Base-by-base conservation (phyloP, 2,888 invertebrate species). In the Drosophila infuscata region DNA sequence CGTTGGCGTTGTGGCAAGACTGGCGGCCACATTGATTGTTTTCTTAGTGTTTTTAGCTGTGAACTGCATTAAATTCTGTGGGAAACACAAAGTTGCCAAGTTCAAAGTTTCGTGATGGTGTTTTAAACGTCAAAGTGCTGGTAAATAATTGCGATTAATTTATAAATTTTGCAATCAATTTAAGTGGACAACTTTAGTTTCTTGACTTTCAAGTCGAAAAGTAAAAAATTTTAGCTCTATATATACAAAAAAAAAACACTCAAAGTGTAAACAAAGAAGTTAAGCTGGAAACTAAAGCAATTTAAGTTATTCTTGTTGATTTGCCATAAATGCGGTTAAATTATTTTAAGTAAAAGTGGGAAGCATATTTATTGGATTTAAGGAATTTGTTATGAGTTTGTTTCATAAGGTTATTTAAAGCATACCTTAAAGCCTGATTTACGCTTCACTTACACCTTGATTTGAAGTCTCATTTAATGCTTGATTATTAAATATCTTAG, bases 101-200 rank as follows among this genome's bases (percentile, higher is more conserved):
- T 41, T 70, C 17, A 70, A 77, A 76, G 61, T 77, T 74, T 49
- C 33, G 30, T 12, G 25, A 51, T 69, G 33, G 53, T 32, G 20
- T 54, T 65, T 75, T 51, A 70, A 70, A 59, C 32, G 61, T 0
- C n/a, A 61, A 60, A 71, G 48, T 59, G 54, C 35, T 49, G 68
- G 25, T 59, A 73, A 73, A 74, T 73, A 74, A 74, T 67, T 62
- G 58, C 59, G 61, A 62, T 65, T 59, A 69, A 78, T 65, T 72
- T 59, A 15, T 2, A 62, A 68, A 64, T 73, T 68, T 58, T 32
- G 57, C 52, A 72, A 77, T 72, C 73, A 72, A 72, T 61, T 77
- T 76, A 59, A 69, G 73, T 78, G 73, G 29, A 35, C 43, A 60
- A 57, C 43, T 57, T 64, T 29, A 48, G 56, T 32, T 57, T 30